Evolutionary conservation across 2,113 vertebrate species (phyloP), one percentile per base, ranked within the genome.

Genomic region (Pelecanoides urinatrix): DNA sequence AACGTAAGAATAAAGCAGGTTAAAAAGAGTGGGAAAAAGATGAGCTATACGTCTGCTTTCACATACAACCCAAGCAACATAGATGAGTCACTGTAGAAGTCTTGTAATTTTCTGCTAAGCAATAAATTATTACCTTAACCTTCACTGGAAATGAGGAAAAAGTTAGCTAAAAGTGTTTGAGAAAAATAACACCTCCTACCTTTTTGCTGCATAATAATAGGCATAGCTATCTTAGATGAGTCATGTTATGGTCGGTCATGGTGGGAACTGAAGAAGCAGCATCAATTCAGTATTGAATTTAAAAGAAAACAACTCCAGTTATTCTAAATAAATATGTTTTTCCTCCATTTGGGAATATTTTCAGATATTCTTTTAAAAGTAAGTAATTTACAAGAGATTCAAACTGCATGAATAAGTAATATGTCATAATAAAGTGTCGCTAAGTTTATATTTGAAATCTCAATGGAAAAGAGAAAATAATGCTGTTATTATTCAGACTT

Each of bases 111-210:
- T 94, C 68, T 71, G 44, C 42, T 61, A 85, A 67, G 66, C 4
- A n/a, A 68, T 84, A 91, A 90, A 95, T 94, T 91, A 92, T 89
- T 96, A 89, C 77, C 40, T 90, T 94, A 59, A 13, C 44, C 61
- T 55, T 74, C 32, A 1, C 45, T 94, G 89, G 52, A 89, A 82
- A 79, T 50, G n/a, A 38, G 26, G 42, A 18, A 61, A 88, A 90
- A 87, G 70, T 61, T 76, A 89, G 25, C 61, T 88, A 91, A 88
- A 67, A 89, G 47, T 40, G n/a, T 59, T 61, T 65, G 34, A 93
- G 80, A 73, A 93, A 82, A 92, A 73, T 34, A 88, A 94, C 86
- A 75, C 71, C 88, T 93, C 81, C 90, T 75, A 88, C 93, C 9
- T 76, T 91, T 92, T 62, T 88, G 22, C 90, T 52, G 42, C 67